A percentile compares a stretch with the other conserved stretches of the same genome.
Conservation (phyloP, 2,797 vertebrate species). For the Notolabrus celidotus region DNA sequence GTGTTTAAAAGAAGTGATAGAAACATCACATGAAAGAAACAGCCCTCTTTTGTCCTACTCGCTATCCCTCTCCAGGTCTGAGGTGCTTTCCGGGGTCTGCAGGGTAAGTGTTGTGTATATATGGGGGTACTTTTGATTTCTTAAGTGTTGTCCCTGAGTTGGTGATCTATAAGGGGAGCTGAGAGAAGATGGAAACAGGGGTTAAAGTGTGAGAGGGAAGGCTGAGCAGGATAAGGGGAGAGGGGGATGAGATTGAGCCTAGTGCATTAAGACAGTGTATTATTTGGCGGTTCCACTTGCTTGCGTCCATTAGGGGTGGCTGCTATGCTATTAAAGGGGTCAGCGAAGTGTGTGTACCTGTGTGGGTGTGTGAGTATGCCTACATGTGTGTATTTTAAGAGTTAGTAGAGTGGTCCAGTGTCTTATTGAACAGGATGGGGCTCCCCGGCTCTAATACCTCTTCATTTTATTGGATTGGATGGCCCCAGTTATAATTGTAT, state of each 20-base stretch:
- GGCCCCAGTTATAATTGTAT: slow-evolving; percentile 83
- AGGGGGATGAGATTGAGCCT: slow-evolving; percentile 79
- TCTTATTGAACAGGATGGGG: slow-evolving; percentile 82
- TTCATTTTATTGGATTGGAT: slow-evolving; percentile 86
- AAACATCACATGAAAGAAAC: slow-evolving; percentile 9
- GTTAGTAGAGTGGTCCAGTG: slow-evolving; percentile 79
- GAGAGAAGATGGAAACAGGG: slow-evolving; percentile 68
- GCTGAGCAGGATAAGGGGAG: slow-evolving; percentile 62
- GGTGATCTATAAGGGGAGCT: slow-evolving; percentile 63
- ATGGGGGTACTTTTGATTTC: slow-evolving; percentile 71
- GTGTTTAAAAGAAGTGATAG: slow-evolving; percentile 6
- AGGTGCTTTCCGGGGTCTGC: slow-evolving; percentile 40
- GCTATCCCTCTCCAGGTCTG: slow-evolving; percentile 11
- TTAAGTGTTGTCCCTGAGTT: slow-evolving; percentile 71
- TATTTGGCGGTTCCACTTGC: slow-evolving; percentile 85
- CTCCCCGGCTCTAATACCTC: slow-evolving; percentile 80
- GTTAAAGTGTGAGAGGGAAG: slow-evolving; percentile 74
- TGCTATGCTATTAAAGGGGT: slow-evolving; percentile 82
- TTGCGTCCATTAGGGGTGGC: slow-evolving; percentile 83
- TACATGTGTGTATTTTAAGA: slow-evolving; percentile 71
- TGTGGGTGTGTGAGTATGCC: slow-evolving; percentile 49
- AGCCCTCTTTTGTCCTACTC: not conserved
- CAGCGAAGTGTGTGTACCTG: slow-evolving; percentile 79
- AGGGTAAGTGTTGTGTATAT: slow-evolving; percentile 65
- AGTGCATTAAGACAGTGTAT: slow-evolving; percentile 86